These are phyloP conservation scores for Operophtera brumata DNA, from an alignment of 2,888 invertebrate species.

Conservation along the genomic window DNA sequence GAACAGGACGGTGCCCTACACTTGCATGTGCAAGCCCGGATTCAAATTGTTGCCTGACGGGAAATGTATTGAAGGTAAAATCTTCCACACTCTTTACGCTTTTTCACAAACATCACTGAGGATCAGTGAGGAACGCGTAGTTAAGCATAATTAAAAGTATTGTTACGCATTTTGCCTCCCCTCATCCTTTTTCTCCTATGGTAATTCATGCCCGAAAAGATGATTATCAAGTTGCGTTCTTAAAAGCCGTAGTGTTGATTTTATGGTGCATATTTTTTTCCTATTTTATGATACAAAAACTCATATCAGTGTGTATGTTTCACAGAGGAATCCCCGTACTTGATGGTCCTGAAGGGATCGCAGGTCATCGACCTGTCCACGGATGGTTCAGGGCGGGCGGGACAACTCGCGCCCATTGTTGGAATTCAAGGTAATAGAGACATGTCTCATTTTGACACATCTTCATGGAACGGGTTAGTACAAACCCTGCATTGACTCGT, in stretches of 20 bases:
- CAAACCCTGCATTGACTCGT: too few species aligned
- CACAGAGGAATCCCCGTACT: conserved; percentile 90
- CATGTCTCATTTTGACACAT: too few species aligned
- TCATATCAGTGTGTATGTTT: conserved; percentile 9
- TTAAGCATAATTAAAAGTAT: too few species aligned
- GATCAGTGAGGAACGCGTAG: too few species aligned
- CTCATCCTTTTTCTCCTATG: too few species aligned
- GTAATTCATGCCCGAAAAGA: too few species aligned
- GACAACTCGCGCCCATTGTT: conserved; percentile 92
- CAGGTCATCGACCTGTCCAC: conserved; percentile 93
- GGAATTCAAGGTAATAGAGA: conserved; percentile 82
- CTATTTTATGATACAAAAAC: too few species aligned
- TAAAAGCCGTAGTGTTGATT: too few species aligned
- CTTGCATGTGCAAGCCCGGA: conserved; percentile 96
- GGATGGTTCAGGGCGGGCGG: conserved; percentile 87
- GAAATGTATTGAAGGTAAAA: conserved; percentile 84
- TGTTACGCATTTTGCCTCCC: too few species aligned
- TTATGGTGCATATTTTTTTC: too few species aligned
- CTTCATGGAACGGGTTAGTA: too few species aligned
- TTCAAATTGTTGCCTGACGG: conserved; percentile 85
- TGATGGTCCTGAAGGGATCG: conserved; percentile 93
- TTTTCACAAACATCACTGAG: neutral
- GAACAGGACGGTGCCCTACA: conserved; percentile 83
- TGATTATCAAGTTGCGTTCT: too few species aligned
- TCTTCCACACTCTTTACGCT: neutral